Evolutionary conservation across 1,140 invertebrate species (phyloP).

Genomic region (Schmidtea mediterranea): DNA sequence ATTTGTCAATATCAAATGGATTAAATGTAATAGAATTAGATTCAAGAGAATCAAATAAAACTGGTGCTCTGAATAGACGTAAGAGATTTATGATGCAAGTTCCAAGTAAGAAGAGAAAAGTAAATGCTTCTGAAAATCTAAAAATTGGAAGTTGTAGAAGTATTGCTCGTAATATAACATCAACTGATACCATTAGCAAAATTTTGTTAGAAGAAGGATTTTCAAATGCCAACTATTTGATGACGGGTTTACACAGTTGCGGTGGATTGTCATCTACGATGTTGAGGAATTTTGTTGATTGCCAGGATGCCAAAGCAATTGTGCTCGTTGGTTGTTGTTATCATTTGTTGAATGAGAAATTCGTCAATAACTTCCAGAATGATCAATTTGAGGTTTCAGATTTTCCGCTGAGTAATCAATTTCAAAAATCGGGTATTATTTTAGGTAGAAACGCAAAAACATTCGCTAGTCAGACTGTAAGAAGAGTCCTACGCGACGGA

Average conservation of each 20-base stretch:
- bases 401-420: too few species aligned
- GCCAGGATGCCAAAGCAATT: slow-evolving; percentile 10
- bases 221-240: slow-evolving; percentile 7
- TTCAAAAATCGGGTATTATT: too few species aligned
- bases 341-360: slow-evolving; percentile 17
- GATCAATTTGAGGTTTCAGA: too few species aligned
- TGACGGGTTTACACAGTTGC: slow-evolving; percentile 20
- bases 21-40: slow-evolving; percentile 50
- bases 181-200: too few species aligned
- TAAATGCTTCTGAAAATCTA: slow-evolving; percentile 9
- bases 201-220: too few species aligned
- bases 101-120: slow-evolving; percentile 11
- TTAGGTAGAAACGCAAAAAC: too few species aligned
- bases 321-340: slow-evolving; percentile 21
- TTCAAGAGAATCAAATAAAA: slow-evolving; percentile 36
- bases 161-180: too few species aligned
- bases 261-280: slow-evolving; percentile 15
- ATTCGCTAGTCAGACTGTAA: too few species aligned
- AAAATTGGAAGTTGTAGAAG: slow-evolving; percentile 8
- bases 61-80: slow-evolving; percentile 34
- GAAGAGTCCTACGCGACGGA: too few species aligned
- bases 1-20: slow-evolving; percentile 37
- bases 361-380: slow-evolving; percentile 4
- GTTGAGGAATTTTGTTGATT: slow-evolving; percentile 14
- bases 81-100: slow-evolving; percentile 28